Percentiles rank a stretch among this genome's conserved stretches.
Conservation (phyloP, 2,797 vertebrate species). For the Ctenopoma kingsleyae region DNA sequence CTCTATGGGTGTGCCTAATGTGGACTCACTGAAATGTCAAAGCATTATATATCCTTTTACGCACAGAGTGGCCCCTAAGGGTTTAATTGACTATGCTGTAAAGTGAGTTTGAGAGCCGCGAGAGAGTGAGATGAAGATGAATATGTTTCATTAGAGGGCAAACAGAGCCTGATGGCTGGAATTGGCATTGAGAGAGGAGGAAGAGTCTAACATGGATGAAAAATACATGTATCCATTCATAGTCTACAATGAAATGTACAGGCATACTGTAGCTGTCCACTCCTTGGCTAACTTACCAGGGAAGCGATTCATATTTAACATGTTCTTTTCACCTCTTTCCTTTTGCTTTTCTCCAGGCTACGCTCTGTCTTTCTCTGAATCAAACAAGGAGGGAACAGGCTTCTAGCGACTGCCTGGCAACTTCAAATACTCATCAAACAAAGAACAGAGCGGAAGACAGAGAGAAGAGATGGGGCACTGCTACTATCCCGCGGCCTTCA, state of each 20-base stretch:
- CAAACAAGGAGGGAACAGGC: slow-evolving; percentile 57
- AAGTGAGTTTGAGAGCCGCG: slow-evolving; percentile 85
- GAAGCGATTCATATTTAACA: slow-evolving; percentile 60
- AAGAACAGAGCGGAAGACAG: slow-evolving; percentile 68
- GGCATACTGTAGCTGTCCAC: slow-evolving; percentile 29
- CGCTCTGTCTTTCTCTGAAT: slow-evolving; percentile 46
- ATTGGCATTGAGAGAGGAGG: slow-evolving; percentile 76
- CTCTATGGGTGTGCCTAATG: slow-evolving; percentile 85
- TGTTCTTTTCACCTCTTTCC: slow-evolving; percentile 11
- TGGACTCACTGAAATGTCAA: slow-evolving; percentile 85
- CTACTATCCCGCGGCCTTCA: slow-evolving; percentile 82
- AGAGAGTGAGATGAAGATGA: slow-evolving; percentile 87
- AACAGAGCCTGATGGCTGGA: slow-evolving; percentile 84
- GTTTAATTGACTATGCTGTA: slow-evolving; percentile 86
- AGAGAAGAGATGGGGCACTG: slow-evolving; percentile 60
- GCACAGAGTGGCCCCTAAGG: slow-evolving; percentile 82
- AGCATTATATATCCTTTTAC: slow-evolving; percentile 88
- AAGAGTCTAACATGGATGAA: slow-evolving; percentile 72
- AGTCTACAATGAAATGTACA: slow-evolving; percentile 32
- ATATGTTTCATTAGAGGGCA: slow-evolving; percentile 87
- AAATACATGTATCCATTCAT: slow-evolving; percentile 72
- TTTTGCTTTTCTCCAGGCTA: slow-evolving; percentile 25
- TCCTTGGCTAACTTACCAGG: slow-evolving; percentile 55
- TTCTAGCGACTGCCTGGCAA: slow-evolving; percentile 74
- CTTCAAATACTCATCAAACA: slow-evolving; percentile 84